These are phyloP conservation scores for Egretta garzetta DNA, from an alignment of 2,113 vertebrate genomes.

Conservation along the genomic window DNA sequence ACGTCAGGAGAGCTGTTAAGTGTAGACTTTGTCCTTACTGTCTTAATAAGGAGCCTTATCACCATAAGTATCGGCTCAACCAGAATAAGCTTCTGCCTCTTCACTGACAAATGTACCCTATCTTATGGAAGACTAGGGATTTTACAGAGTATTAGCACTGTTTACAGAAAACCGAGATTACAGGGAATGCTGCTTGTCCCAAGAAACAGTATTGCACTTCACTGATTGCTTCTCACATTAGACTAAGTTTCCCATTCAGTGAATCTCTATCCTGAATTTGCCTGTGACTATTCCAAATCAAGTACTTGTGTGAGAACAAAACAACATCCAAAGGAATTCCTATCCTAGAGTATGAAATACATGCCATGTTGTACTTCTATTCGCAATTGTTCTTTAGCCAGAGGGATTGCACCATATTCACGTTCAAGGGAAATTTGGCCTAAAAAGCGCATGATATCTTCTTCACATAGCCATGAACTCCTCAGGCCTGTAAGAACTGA, in stretches of 20 bases:
- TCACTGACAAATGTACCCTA: neutral
- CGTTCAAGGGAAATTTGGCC: neutral
- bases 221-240: neutral
- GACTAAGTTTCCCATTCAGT: neutral
- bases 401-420: neutral
- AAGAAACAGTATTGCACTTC: neutral
- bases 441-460: accelerated
- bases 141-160: neutral
- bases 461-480: neutral
- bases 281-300: neutral
- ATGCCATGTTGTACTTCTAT: neutral
- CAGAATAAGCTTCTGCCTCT: neutral
- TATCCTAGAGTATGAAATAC: neutral
- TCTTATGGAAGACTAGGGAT: neutral
- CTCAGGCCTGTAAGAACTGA: neutral
- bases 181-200: neutral
- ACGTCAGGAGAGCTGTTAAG: neutral
- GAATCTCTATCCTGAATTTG: neutral
- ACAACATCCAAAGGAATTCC: neutral
- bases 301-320: neutral
- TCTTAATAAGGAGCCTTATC: neutral
- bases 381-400: neutral
- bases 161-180: neutral
- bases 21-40: neutral
- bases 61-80: neutral